These are phyloP conservation scores for Madoqua kirkii DNA, from an alignment of 2,113 vertebrate genomes.

Conservation along the genomic window DNA sequence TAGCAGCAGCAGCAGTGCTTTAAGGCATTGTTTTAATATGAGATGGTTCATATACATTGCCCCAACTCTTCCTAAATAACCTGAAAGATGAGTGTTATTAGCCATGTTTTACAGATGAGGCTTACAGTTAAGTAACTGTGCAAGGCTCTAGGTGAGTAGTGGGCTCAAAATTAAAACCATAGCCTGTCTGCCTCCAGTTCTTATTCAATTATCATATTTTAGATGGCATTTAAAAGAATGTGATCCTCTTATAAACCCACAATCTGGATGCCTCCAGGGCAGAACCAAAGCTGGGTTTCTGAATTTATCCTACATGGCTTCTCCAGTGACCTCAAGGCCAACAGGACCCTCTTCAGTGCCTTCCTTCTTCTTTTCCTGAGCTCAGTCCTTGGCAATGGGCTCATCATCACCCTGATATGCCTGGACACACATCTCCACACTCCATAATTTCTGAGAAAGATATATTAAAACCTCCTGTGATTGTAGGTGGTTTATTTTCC, in stretches of 20 bases:
- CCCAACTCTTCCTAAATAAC: not conserved
- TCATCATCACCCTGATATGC: slow-evolving; percentile 51
- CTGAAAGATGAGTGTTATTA: not conserved
- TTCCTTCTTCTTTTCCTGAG: slow-evolving; percentile 53
- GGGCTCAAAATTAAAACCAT: not conserved
- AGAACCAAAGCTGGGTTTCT: slow-evolving; percentile 59
- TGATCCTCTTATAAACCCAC: not conserved
- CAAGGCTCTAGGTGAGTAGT: not conserved
- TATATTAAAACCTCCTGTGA: not conserved
- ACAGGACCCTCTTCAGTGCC: slow-evolving; percentile 12
- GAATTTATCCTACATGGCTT: slow-evolving; percentile 66
- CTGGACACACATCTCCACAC: slow-evolving; percentile 35
- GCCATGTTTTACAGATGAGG: not conserved
- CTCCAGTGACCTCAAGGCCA: not conserved
- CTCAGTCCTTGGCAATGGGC: slow-evolving; percentile 44
- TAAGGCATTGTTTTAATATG: not conserved
- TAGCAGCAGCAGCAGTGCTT: too few relatives aligned
- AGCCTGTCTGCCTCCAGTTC: not conserved
- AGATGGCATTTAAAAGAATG: not conserved
- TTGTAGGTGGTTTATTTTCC: not conserved
- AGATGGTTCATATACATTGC: not conserved
- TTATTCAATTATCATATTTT: not conserved
- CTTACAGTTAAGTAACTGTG: not conserved
- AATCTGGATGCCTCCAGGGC: not conserved
- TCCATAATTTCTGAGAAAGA: slow-evolving; percentile 5